Evolutionary conservation across 1,140 invertebrate genomes (phyloP).

Genomic region (Odontomachus brunneus): DNA sequence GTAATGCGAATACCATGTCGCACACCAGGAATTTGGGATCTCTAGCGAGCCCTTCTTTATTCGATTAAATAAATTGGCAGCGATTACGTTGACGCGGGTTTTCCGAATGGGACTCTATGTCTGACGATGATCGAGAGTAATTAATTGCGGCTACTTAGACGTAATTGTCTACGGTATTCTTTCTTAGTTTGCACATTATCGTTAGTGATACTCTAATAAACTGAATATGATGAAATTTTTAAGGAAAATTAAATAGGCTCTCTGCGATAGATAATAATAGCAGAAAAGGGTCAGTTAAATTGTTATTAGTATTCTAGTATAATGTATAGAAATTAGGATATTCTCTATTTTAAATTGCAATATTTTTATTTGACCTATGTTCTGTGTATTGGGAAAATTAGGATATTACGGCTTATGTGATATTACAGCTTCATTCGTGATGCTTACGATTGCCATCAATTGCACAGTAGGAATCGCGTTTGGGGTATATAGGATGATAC

Average conservation of each 20-base stretch:
- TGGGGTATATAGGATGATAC: conserved; percentile 7
- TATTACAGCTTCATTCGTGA: not conserved
- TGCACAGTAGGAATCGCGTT: conserved; percentile 12
- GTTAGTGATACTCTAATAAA: not conserved
- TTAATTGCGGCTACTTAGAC: conserved; percentile 61
- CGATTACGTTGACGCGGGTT: conserved; percentile 72
- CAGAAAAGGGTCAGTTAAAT: too few relatives aligned
- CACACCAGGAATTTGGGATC: conserved; percentile 70
- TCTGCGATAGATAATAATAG: too few relatives aligned
- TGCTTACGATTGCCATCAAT: conserved; percentile 48
- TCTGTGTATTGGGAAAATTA: not conserved
- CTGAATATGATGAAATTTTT: not conserved
- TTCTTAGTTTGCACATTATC: not conserved
- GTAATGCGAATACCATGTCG: conserved; percentile 80
- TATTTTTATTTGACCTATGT: too few relatives aligned
- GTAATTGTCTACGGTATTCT: conserved; percentile 31
- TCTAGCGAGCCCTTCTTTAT: conserved; percentile 70
- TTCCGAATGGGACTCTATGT: conserved; percentile 59
- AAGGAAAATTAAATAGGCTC: too few relatives aligned
- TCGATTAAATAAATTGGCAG: conserved; percentile 80
- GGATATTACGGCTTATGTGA: conserved; percentile 49
- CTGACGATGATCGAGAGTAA: conserved; percentile 60
- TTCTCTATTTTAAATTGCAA: too few relatives aligned
- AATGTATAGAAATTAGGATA: too few relatives aligned
- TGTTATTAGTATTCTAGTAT: too few relatives aligned